Evolutionary conservation across 2,888 invertebrate genomes (phyloP).

Genomic region (Invenusta paracnida): DNA sequence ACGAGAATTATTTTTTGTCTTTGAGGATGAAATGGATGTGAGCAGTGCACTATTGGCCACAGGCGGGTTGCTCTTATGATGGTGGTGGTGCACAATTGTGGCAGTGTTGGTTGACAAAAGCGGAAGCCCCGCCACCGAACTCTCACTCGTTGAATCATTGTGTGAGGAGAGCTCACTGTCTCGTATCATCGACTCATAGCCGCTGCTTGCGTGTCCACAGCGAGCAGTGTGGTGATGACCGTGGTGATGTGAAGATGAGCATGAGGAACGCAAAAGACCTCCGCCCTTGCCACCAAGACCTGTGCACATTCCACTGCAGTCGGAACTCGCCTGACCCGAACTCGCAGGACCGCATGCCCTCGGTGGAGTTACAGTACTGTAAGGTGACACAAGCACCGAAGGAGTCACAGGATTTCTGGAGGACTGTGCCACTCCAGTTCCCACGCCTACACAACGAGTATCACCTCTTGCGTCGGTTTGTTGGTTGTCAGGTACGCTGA

Average conservation of each 20-base stretch:
- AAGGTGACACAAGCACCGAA: slow-evolving; percentile 54
- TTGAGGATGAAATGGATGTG: background rate
- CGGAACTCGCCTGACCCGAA: slow-evolving; percentile 60
- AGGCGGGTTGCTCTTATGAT: background rate
- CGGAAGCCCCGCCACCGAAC: slow-evolving; percentile 16
- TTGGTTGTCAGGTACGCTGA: background rate
- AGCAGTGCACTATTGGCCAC: background rate
- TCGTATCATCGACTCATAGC: slow-evolving; percentile 82
- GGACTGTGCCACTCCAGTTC: background rate
- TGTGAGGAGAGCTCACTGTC: slow-evolving; percentile 69
- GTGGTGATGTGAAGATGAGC: slow-evolving; percentile 46
- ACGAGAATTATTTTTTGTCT: background rate
- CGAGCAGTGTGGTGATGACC: slow-evolving; percentile 28
- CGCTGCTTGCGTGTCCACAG: slow-evolving; percentile 61
- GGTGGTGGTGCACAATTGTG: too few relatives aligned
- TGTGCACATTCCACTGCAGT: slow-evolving; percentile 49
- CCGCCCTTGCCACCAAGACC: background rate
- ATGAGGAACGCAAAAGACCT: slow-evolving; percentile 35
- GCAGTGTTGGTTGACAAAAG: background rate
- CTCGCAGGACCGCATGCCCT: slow-evolving; percentile 58
- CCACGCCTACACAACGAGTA: background rate
- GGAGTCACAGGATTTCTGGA: background rate
- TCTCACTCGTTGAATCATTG: slow-evolving; percentile 59
- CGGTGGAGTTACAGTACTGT: slow-evolving; percentile 59
- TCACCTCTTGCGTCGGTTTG: background rate